These are phyloP conservation scores for Dendrocincla tyrannina DNA, from an alignment of 2,797 vertebrate genomes.

Conservation along the genomic window DNA sequence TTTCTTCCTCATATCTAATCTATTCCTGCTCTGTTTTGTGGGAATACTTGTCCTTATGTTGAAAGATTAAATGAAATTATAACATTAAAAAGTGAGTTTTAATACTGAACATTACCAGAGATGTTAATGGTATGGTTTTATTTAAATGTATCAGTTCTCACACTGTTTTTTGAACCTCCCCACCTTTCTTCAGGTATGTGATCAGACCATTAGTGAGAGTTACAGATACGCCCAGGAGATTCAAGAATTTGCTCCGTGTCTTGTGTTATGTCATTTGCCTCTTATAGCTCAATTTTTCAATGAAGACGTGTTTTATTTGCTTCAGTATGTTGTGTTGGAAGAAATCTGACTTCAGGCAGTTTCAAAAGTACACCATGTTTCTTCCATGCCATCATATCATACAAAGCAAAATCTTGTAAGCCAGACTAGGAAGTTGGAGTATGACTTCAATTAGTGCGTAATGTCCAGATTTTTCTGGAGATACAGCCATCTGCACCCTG, in stretches of 20 bases:
- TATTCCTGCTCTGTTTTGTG: neutral
- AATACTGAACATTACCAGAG: neutral
- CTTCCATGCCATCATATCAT: neutral
- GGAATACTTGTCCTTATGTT: neutral
- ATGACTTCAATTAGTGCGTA: neutral
- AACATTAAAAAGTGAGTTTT: neutral
- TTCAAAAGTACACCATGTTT: neutral
- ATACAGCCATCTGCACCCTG: fast-evolving
- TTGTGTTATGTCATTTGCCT: neutral
- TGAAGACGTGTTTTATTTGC: neutral
- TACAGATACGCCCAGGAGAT: neutral
- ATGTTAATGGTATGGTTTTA: neutral
- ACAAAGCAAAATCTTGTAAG: neutral
- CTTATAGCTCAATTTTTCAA: constrained; percentile 1
- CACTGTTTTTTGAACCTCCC: neutral
- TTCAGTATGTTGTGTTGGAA: neutral
- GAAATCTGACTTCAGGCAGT: constrained; percentile 1
- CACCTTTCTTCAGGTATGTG: neutral
- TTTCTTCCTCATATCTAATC: neutral
- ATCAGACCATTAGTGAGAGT: neutral
- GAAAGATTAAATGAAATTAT: neutral
- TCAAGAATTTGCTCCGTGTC: neutral
- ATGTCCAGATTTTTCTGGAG: neutral
- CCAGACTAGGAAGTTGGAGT: neutral
- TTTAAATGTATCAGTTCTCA: neutral